Conservation (phyloP, 2,797 vertebrate species). For the Onychomys arenicola region DNA sequence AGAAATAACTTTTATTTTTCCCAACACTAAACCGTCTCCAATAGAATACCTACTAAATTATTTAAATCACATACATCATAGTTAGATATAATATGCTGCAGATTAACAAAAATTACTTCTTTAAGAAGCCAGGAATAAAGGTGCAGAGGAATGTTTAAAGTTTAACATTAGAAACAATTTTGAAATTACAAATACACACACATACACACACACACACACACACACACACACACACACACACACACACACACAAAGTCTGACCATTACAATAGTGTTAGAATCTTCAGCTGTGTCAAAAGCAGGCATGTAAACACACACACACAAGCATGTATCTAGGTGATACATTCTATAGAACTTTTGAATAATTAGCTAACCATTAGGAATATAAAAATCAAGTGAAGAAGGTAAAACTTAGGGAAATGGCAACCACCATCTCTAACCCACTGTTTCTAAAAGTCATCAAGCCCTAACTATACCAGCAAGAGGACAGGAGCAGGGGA, state of each 20-base stretch:
- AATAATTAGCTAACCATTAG: neutral
- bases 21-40: conserved; percentile 50
- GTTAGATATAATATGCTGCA: conserved; percentile 36
- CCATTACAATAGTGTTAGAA: neutral
- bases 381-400: conserved; percentile 27
- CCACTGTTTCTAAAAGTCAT: neutral
- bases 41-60: conserved; percentile 44
- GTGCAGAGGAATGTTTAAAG: neutral
- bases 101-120: conserved; percentile 29
- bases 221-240: neutral
- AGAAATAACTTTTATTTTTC: conserved; percentile 28
- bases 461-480: neutral
- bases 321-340: neutral
- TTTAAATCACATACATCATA: conserved; percentile 37
- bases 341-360: neutral
- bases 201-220: neutral
- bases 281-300: neutral
- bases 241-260: neutral
- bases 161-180: conserved; percentile 43
- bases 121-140: conserved; percentile 25
- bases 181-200: conserved; percentile 34
- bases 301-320: neutral
- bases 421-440: neutral
- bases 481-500: neutral
- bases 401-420: conserved; percentile 17